Percentiles rank a stretch among this genome's conserved stretches.
Evolutionary conservation across 2,888 invertebrate species (phyloP).

Genomic region (Drosophila birchii): DNA sequence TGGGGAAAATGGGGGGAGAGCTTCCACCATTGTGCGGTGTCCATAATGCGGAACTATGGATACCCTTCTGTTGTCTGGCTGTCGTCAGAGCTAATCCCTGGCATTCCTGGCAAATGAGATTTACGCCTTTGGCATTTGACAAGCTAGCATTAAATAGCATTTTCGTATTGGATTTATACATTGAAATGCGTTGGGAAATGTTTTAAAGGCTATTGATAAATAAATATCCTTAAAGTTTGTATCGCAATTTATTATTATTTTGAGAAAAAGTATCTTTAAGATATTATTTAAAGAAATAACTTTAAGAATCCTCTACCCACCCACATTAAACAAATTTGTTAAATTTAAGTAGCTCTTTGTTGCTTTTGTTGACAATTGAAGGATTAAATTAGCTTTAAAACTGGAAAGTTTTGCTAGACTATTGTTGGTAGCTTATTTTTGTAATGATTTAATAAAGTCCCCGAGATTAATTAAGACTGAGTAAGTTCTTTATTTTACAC

Average conservation of each 20-base stretch:
- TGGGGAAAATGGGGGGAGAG: neutral
- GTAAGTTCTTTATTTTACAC: conserved; percentile 34
- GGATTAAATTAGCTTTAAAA: conserved; percentile 10
- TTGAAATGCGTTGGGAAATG: neutral
- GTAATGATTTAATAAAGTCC: conserved; percentile 37
- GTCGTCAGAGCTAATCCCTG: conserved; percentile 13
- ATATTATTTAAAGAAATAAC: neutral
- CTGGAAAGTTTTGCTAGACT: conserved; percentile 9
- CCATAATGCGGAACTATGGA: conserved; percentile 27
- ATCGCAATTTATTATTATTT: neutral
- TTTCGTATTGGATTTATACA: conserved; percentile 2
- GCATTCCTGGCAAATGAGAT: conserved; percentile 21
- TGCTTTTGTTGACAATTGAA: neutral
- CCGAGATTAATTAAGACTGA: conserved; percentile 29
- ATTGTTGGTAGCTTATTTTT: conserved; percentile 1
- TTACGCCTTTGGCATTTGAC: conserved; percentile 17
- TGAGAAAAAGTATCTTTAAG: neutral
- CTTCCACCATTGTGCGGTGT: neutral
- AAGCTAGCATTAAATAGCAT: conserved; percentile 22
- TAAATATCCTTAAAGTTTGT: neutral
- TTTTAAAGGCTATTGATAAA: neutral
- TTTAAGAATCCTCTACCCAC: neutral
- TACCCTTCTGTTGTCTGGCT: conserved; percentile 17
- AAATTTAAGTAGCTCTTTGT: neutral
- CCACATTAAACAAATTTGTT: neutral